Percentiles rank a stretch among this genome's conserved stretches.
Evolutionary conservation across 2,888 invertebrate genomes (phyloP).

Genomic region (Nephrotoma flavescens): DNA sequence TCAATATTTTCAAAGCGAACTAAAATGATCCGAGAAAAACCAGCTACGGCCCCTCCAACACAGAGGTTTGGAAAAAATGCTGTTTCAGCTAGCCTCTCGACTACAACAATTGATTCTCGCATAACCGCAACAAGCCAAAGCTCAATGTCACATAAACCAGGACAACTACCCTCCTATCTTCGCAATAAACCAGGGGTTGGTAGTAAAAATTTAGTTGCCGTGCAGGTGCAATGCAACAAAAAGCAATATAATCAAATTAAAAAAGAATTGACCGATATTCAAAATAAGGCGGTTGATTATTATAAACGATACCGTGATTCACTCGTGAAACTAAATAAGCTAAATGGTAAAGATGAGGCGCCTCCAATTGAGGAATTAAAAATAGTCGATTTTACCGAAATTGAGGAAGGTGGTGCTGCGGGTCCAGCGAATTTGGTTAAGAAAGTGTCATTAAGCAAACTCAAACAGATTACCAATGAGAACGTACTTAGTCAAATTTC

Average conservation of each 20-base stretch:
- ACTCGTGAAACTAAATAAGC: constrained; percentile 8
- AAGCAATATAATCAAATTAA: not conserved
- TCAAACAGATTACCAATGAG: not conserved
- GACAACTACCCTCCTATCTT: constrained; percentile 8
- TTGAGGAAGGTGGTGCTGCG: not conserved
- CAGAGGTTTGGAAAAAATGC: not conserved
- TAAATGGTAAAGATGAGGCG: constrained; percentile 6
- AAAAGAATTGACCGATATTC: not conserved
- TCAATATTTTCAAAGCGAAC: not conserved
- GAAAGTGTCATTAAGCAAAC: not conserved
- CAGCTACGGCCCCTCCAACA: not conserved
- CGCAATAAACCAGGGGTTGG: not conserved
- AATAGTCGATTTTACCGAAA: constrained; percentile 2
- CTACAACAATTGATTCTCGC: not conserved
- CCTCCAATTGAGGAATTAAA: constrained; percentile 8
- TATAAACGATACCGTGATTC: constrained; percentile 9
- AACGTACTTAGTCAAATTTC: not conserved
- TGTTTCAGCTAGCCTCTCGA: not conserved
- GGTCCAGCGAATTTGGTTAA: not conserved
- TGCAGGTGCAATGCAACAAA: not conserved
- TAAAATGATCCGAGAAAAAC: not conserved
- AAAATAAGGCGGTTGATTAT: not conserved
- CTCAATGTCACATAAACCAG: not conserved
- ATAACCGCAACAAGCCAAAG: not conserved
- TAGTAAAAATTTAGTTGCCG: not conserved